Evolutionary conservation across 2,888 invertebrate species (phyloP), one percentile per base, ranked within the genome.

Genomic region (Altica lythri): DNA sequence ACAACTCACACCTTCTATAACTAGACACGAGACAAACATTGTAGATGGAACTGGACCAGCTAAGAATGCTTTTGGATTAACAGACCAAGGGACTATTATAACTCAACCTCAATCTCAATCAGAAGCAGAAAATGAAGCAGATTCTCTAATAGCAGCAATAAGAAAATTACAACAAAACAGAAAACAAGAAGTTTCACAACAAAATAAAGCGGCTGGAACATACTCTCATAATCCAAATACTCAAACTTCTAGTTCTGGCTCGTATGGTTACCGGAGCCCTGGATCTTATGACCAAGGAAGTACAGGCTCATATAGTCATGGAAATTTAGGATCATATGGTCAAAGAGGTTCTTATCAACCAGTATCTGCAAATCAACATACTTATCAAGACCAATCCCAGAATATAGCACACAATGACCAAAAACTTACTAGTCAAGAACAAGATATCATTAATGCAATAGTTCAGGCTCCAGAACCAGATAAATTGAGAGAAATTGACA

Each of bases 121-220:
- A 8, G 55, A 61, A 29, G 65, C 67, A 16, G 60, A 67, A 57
- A 46, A 42, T 16, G 60, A 63, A 46, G 62, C 66, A 16, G 62
- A 66, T 52, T 35, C 43, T 18, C 47, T 66, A 13, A 58, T 61
- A 30, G 16, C 10, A 44, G 6, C 19, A 16, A 18, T 32, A 18
- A 32, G 32, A 32, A 44, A 25, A 19, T n/a, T 14, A 18, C 46
- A 32, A 2, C 37, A 47, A 10, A 42, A 19, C 12, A 29, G 43
- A 29, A 43, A 9, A 42, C 8, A 2, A 38, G 19, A 19, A 17
- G 10, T 38, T 12, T 3, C 9, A 17, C 38, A 19, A 19, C 38
- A 8, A n/a, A 25, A 12, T 13, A 40, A 3, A n/a, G n/a, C n/a
- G n/a, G n/a, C n/a, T n/a, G n/a, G n/a, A n/a, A n/a, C n/a, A n/a